These are phyloP conservation scores for Orussus abietinus DNA, from an alignment of 1,140 invertebrate genomes.

Conservation along the genomic window DNA sequence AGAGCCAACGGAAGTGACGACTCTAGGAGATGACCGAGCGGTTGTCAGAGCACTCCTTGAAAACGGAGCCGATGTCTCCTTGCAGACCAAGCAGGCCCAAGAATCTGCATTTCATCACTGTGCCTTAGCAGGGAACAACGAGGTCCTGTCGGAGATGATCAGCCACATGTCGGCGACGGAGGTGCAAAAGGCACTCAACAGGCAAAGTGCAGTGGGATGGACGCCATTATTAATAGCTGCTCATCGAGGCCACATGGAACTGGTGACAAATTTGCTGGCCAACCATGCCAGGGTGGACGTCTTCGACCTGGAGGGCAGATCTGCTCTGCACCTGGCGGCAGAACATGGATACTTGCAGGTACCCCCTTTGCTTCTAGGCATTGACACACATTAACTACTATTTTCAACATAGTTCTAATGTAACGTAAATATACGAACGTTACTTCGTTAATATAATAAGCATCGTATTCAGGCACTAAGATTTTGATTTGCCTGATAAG, in stretches of 20 bases:
- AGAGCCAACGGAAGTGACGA: slow-evolving; percentile 69
- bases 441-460: too few species aligned
- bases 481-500: too few species aligned
- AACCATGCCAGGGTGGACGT: slow-evolving; percentile 97
- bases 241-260: slow-evolving; percentile 73
- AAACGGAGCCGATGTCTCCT: slow-evolving; percentile 82
- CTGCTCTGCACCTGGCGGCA: slow-evolving; percentile 91
- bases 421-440: too few species aligned
- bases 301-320: slow-evolving; percentile 93
- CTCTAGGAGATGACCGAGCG: slow-evolving; percentile 81
- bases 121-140: slow-evolving; percentile 91
- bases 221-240: slow-evolving; percentile 93
- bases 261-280: slow-evolving; percentile 79
- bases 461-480: too few species aligned
- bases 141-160: slow-evolving; percentile 90
- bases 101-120: slow-evolving; percentile 96
- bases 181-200: slow-evolving; percentile 89
- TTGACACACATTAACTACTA: too few species aligned
- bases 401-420: too few species aligned
- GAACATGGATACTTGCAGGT: slow-evolving; percentile 87
- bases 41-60: slow-evolving; percentile 85
- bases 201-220: slow-evolving; percentile 89
- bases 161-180: slow-evolving; percentile 80
- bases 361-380: too few species aligned
- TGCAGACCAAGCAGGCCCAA: slow-evolving; percentile 78